Evolutionary conservation across 2,113 vertebrate genomes (phyloP).

Genomic region (Myodes glareolus): DNA sequence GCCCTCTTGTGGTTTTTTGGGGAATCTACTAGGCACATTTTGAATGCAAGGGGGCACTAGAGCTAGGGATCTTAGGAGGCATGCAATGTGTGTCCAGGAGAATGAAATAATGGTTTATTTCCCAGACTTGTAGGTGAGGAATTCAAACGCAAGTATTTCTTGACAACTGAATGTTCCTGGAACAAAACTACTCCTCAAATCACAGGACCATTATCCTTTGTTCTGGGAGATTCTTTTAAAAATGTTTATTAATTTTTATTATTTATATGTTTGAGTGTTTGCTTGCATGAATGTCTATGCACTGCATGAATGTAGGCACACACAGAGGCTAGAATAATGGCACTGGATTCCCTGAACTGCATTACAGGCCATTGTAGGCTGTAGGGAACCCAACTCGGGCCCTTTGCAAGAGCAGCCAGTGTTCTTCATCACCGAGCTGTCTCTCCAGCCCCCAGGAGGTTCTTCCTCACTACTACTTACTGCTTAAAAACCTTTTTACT

Average conservation of each 20-base stretch:
- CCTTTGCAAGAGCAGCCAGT: not conserved
- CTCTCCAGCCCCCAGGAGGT: not conserved
- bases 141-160: not conserved
- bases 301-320: not conserved
- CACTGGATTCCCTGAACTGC: not conserved
- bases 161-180: constrained; percentile 22
- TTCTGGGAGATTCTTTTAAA: not conserved
- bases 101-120: not conserved
- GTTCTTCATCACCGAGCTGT: not conserved
- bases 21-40: not conserved
- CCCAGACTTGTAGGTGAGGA: not conserved
- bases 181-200: not conserved
- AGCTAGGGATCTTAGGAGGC: not conserved
- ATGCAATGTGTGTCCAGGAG: not conserved
- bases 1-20: constrained; percentile 45
- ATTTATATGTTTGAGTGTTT: not conserved
- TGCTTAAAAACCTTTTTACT: not conserved
- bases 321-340: not conserved
- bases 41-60: not conserved
- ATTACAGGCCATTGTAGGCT: not conserved
- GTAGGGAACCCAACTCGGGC: too few species aligned
- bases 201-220: not conserved
- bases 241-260: not conserved
- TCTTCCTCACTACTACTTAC: not conserved
- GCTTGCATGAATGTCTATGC: not conserved